These are phyloP conservation scores for Tetragnatha versicolor DNA, from an alignment of 1,140 invertebrate species.

Conservation along the genomic window DNA sequence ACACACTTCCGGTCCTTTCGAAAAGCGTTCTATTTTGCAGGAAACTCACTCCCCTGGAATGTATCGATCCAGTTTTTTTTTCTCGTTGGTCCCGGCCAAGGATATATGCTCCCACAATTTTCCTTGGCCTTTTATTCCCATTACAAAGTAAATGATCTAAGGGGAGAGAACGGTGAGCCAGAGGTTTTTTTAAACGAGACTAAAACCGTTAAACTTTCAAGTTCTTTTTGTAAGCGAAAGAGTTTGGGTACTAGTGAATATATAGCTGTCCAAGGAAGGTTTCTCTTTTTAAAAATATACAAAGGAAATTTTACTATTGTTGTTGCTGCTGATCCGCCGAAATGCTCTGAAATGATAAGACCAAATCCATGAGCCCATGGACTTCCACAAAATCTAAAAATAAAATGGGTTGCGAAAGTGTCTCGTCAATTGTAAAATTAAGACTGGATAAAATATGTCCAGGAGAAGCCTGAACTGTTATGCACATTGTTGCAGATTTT, in stretches of 20 bases:
- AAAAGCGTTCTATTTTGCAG: background rate
- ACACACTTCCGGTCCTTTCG: conserved; percentile 18
- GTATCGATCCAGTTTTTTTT: conserved; percentile 5
- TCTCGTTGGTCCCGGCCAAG: background rate
- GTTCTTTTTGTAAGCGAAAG: conserved; percentile 19
- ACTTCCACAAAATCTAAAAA: too few relatives aligned
- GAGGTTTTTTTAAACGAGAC: background rate
- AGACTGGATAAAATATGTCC: too few relatives aligned
- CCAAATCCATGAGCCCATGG: too few relatives aligned
- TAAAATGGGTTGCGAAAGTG: too few relatives aligned
- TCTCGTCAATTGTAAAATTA: too few relatives aligned
- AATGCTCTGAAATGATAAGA: too few relatives aligned
- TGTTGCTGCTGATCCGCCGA: too few relatives aligned
- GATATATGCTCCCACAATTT: conserved; percentile 18
- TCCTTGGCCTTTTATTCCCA: background rate
- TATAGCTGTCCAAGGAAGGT: background rate
- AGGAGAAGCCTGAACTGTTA: too few relatives aligned
- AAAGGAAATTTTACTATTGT: too few relatives aligned
- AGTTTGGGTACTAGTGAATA: too few relatives aligned
- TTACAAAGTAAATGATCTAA: conserved; percentile 34
- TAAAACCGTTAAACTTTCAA: conserved; percentile 10
- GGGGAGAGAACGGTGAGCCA: background rate
- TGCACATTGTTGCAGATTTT: too few relatives aligned
- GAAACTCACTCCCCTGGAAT: conserved; percentile 10
- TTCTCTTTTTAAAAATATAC: conserved; percentile 14